Evolutionary conservation across 2,113 vertebrate species (phyloP), one percentile per base, ranked within the genome.

Genomic region (Tupaia chinensis): DNA sequence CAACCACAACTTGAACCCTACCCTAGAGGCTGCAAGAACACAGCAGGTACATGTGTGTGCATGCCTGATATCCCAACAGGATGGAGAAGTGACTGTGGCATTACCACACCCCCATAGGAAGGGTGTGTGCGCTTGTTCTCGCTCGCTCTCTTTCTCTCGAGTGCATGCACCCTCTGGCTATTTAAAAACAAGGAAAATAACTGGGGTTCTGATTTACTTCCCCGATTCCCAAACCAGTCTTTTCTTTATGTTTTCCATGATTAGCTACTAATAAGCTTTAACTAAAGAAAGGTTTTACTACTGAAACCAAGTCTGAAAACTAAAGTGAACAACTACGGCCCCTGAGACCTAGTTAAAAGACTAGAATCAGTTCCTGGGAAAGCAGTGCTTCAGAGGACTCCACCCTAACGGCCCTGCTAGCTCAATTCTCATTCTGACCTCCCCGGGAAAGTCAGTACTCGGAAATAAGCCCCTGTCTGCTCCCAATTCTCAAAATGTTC

Each of bases 301-400:
- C 5, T 63, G 63, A 94, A 95, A 74, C 44, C 87, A 91, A 95
- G 60, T 91, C 54, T 74, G 32, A 81, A 93, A 92, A 89, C 17
- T 76, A 77, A n/a, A 3, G 29, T 74, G 56, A 92, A 72, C 6
- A 58, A 17, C 73, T 53, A 58, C 7, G 16, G 19, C 17, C 56
- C 90, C 10, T 23, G 70, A 32, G 27, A 73, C 6, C 9, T 53
- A 80, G 27, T 19, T 60, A 53, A 83, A 83, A 56, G 44, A 79
- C 27, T 11, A 81, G 14, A 65, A 94, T 53, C 13, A 32, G 25
- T 63, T 53, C 29, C 15, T 22, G 22, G 72, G 32, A 68, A 32
- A 65, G 54, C 1, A 76, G 61, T 12, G 13, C 61, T 88, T 82
- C 63, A 12, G 19, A 81, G 19, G 44, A 79, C 44, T 56, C 61